Evolutionary conservation across 2,113 vertebrate species (phyloP).

Genomic region (Chaetodon trifascialis): DNA sequence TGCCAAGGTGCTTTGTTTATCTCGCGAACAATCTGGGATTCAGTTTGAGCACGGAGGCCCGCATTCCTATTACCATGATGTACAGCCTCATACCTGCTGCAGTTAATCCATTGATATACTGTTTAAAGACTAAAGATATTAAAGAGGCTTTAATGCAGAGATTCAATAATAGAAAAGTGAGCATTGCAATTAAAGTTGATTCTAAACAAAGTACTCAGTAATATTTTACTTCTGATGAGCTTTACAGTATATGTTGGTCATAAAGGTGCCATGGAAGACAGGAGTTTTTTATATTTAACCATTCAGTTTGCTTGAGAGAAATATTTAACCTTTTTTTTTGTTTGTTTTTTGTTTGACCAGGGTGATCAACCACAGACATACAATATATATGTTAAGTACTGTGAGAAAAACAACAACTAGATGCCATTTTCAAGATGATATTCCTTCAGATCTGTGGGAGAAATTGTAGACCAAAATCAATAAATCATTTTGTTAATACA

Average conservation of each 20-base stretch:
- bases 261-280: background rate
- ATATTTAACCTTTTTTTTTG: too few species aligned
- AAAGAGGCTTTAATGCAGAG: constrained; percentile 63
- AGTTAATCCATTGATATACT: constrained; percentile 81
- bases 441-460: too few species aligned
- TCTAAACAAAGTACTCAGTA: background rate
- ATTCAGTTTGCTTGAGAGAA: too few species aligned
- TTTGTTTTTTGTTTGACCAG: too few species aligned
- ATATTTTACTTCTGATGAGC: background rate
- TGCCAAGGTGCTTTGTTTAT: constrained; percentile 77
- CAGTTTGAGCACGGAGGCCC: constrained; percentile 21
- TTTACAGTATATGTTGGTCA: background rate
- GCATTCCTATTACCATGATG: constrained; percentile 63
- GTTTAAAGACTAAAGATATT: constrained; percentile 75
- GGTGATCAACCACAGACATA: too few species aligned
- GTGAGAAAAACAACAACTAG: too few species aligned
- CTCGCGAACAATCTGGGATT: constrained; percentile 30
- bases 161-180: constrained; percentile 38
- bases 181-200: background rate
- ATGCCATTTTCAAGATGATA: too few species aligned
- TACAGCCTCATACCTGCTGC: constrained; percentile 76
- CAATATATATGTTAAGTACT: too few species aligned
- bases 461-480: too few species aligned
- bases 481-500: too few species aligned
- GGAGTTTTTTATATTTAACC: too few species aligned